These are phyloP conservation scores for Cetonia aurata DNA, from an alignment of 2,888 invertebrate genomes.

Conservation along the genomic window DNA sequence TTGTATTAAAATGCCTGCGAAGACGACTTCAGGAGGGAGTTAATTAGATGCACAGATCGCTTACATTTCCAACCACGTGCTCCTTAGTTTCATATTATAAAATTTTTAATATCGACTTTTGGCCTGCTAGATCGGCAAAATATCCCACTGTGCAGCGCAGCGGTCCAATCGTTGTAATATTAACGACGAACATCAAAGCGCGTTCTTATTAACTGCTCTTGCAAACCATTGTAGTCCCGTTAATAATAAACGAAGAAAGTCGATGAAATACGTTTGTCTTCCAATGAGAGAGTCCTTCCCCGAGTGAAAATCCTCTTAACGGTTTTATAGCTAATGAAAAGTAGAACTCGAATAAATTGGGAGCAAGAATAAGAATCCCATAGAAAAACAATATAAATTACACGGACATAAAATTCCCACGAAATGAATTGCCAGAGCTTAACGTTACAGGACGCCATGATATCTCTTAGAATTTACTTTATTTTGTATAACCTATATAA, in stretches of 20 bases:
- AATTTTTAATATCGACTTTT: too few species aligned
- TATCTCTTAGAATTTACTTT: not conserved
- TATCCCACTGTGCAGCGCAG: not conserved
- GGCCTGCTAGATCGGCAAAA: too few species aligned
- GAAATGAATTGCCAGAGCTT: not conserved
- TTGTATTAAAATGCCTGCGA: too few species aligned
- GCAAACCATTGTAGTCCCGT: constrained; percentile 5
- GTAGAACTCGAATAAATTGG: constrained; percentile 16
- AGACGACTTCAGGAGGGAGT: too few species aligned
- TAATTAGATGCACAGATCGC: too few species aligned
- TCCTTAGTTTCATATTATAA: too few species aligned
- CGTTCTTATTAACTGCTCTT: not conserved
- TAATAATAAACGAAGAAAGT: constrained; percentile 17
- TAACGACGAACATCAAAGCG: not conserved
- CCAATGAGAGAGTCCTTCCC: not conserved
- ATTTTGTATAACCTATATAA: too few species aligned
- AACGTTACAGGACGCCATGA: not conserved
- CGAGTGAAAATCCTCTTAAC: constrained; percentile 18
- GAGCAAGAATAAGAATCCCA: not conserved
- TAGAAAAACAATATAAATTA: constrained; percentile 6
- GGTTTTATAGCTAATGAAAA: constrained; percentile 8
- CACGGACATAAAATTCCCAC: not conserved
- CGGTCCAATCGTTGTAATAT: constrained; percentile 2
- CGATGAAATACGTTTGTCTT: constrained; percentile 17
- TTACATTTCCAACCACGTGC: too few species aligned